Percentiles rank a stretch among this genome's conserved stretches.
Conservation (phyloP, 2,888 invertebrate genomes). For the Vanessa cardui region DNA sequence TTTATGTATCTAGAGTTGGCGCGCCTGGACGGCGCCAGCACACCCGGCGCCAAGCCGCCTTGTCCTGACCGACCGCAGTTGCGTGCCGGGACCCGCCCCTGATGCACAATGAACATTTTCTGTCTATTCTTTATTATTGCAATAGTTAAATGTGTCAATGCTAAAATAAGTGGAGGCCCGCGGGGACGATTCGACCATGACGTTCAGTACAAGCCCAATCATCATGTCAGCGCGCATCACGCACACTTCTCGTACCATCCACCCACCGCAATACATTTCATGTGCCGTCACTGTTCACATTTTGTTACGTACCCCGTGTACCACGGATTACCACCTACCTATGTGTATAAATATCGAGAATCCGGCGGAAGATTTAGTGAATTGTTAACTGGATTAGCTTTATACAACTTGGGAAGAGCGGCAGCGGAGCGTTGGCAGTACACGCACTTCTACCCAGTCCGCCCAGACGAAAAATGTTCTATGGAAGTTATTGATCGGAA, state of each 20-base stretch:
- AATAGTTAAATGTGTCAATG: constrained; percentile 46
- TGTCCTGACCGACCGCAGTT: constrained; percentile 62
- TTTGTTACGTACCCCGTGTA: constrained; percentile 69
- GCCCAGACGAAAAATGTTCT: constrained; percentile 62
- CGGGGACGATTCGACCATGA: constrained; percentile 51
- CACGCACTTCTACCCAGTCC: constrained; percentile 54
- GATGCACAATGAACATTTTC: constrained; percentile 62
- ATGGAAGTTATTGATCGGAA: constrained; percentile 63
- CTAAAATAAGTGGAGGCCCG: constrained; percentile 62
- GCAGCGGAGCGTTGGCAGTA: constrained; percentile 53
- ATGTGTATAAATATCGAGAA: constrained; percentile 69
- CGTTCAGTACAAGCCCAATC: constrained; percentile 40
- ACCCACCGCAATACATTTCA: constrained; percentile 62
- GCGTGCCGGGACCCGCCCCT: constrained; percentile 64
- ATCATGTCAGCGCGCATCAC: constrained; percentile 64
- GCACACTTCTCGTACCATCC: constrained; percentile 71
- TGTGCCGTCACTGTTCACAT: constrained; percentile 63
- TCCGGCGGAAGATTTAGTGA: constrained; percentile 63
- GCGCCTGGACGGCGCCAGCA: constrained; percentile 68
- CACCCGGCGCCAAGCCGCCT: constrained; percentile 61
- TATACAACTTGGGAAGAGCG: constrained; percentile 72
- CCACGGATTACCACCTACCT: constrained; percentile 65
- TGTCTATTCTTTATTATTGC: constrained; percentile 47
- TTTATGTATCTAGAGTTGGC: constrained; percentile 47
- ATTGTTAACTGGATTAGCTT: constrained; percentile 66